Percentiles rank a stretch among this genome's conserved stretches.
Conservation (phyloP, 2,888 invertebrate species). For the Tipula helvola region DNA sequence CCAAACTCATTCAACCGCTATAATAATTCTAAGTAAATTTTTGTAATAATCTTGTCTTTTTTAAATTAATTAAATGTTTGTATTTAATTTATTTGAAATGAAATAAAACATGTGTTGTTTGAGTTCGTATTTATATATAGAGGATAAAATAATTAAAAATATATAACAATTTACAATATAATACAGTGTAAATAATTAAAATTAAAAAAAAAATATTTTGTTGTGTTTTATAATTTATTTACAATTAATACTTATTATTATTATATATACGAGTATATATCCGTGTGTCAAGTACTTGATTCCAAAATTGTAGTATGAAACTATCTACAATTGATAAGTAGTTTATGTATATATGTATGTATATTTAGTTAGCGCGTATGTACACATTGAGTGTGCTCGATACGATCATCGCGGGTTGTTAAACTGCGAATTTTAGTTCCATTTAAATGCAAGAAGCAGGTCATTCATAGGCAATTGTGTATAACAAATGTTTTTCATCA, state of each 20-base stretch:
- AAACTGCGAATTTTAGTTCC: neutral
- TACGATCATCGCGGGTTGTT: neutral
- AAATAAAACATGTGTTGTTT: neutral
- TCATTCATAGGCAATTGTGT: neutral
- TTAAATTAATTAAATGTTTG: neutral
- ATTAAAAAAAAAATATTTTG: neutral
- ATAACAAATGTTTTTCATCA: neutral
- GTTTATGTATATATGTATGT: neutral
- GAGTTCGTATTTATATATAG: neutral
- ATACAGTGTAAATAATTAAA: neutral
- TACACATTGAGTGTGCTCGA: neutral
- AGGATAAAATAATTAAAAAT: neutral
- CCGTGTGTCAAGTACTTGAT: neutral
- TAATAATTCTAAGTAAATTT: too few species aligned
- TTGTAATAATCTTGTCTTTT: neutral
- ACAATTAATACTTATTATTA: neutral
- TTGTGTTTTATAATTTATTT: neutral
- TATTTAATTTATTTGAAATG: neutral
- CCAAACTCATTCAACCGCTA: neutral
- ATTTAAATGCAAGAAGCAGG: neutral
- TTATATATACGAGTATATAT: neutral
- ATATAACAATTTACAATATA: conserved; percentile 4
- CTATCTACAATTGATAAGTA: neutral
- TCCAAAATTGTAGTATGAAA: neutral
- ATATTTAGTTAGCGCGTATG: neutral